Evolutionary conservation across 37 sponge, comb jelly and placozoan genomes (phyloP).

Genomic region (Axinella damicornis): DNA sequence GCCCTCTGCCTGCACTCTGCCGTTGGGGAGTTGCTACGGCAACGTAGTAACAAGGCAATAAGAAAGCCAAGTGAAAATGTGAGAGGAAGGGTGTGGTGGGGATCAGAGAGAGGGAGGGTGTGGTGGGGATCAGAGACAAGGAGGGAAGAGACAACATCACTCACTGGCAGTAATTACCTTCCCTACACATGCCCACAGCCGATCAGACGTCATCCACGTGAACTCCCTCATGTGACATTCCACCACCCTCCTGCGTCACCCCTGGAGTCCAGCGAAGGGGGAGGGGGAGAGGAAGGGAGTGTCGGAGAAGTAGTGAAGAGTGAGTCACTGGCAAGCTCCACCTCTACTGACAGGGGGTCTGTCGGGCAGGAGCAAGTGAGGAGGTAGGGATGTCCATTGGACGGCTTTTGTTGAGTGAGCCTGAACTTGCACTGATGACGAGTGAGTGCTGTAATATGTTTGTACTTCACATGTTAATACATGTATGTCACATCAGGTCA

Average conservation of each 20-base stretch:
- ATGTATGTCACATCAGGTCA: too few relatives aligned
- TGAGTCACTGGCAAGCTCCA: background rate
- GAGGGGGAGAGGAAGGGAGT: too few relatives aligned
- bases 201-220: background rate
- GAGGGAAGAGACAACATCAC: too few relatives aligned
- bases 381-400: too few relatives aligned
- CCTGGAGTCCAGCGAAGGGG: too few relatives aligned
- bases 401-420: too few relatives aligned
- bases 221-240: slow-evolving; percentile 24
- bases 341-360: background rate
- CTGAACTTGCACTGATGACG: too few relatives aligned
- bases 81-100: background rate
- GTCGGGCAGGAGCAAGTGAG: background rate
- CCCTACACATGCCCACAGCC: background rate
- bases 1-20: slow-evolving; percentile 41
- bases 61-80: background rate
- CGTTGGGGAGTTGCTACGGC: slow-evolving; percentile 37
- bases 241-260: background rate
- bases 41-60: slow-evolving; percentile 6
- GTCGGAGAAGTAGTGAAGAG: too few relatives aligned
- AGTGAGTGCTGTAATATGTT: too few relatives aligned
- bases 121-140: too few relatives aligned
- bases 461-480: too few relatives aligned
- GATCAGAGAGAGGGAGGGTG: background rate
- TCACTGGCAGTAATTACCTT: background rate